Conservation (phyloP, 2,113 vertebrate genomes). For the Vulpes vulpes region DNA sequence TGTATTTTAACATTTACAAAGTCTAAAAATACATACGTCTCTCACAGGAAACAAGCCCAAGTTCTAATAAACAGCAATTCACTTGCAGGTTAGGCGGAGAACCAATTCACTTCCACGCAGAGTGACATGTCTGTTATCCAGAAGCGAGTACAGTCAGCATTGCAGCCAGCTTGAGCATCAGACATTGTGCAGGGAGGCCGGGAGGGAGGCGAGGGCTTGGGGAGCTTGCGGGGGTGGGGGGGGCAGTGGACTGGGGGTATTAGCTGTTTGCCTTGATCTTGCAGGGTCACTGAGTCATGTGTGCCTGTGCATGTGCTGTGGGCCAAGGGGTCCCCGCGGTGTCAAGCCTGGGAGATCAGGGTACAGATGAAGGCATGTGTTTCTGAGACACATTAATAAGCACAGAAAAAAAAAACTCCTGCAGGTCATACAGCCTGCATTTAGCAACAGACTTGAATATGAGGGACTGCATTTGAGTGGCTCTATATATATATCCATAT, state of each 20-base stretch:
- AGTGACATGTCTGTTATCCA: conserved; percentile 87
- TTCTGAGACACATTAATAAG: conserved; percentile 60
- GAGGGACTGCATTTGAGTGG: background rate
- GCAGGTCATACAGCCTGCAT: conserved; percentile 75
- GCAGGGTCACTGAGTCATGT: conserved; percentile 51
- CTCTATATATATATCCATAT: background rate
- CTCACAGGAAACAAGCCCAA: conserved; percentile 82
- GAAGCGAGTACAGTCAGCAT: conserved; percentile 79
- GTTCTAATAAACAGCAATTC: conserved; percentile 82
- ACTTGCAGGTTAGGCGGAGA: conserved; percentile 82
- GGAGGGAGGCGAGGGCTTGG: conserved; percentile 51
- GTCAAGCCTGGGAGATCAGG: background rate
- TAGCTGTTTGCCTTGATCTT: conserved; percentile 70
- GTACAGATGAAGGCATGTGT: conserved; percentile 58
- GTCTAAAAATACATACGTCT: conserved; percentile 85
- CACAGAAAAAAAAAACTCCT: conserved; percentile 46
- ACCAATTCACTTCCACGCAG: conserved; percentile 74
- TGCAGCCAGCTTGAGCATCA: conserved; percentile 85
- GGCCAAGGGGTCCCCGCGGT: background rate
- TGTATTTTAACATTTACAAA: conserved; percentile 74
- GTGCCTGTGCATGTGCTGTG: conserved; percentile 23
- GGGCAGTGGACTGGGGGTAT: conserved; percentile 1
- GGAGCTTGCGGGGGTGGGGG: background rate
- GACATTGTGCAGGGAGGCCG: conserved; percentile 74
- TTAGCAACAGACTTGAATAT: conserved; percentile 60